Percentiles rank a stretch among this genome's conserved stretches.
phyloP scores from a whole-genome alignment of 2,888 invertebrate species.

The Oxytorus armatus region DNA sequence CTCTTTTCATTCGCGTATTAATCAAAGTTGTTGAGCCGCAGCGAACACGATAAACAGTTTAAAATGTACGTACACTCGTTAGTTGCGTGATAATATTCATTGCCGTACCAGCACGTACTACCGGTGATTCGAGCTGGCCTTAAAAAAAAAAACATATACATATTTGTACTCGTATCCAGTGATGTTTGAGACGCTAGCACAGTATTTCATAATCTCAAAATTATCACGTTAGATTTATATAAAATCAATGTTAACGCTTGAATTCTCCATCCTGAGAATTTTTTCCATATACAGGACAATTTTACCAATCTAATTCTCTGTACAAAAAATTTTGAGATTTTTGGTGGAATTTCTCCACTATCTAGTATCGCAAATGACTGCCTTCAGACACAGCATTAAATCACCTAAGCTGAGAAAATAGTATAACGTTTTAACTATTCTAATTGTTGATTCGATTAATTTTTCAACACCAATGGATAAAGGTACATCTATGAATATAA shows the following conservation, averaged over 20 bases:
- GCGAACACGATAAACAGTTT: slow-evolving; percentile 21
- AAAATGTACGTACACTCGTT: slow-evolving; percentile 66
- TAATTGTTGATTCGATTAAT: too few species aligned
- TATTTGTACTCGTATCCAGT: slow-evolving; percentile 5
- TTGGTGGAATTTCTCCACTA: too few species aligned
- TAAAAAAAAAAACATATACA: not conserved
- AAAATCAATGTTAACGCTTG: too few species aligned
- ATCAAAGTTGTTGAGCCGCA: slow-evolving; percentile 1
- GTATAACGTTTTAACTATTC: too few species aligned
- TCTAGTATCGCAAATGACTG: too few species aligned
- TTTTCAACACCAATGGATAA: slow-evolving; percentile 1
- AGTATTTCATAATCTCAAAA: not conserved
- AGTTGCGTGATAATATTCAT: slow-evolving; percentile 61
- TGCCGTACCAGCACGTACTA: slow-evolving; percentile 40
- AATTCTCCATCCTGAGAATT: too few species aligned
- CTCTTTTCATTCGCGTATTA: slow-evolving; percentile 20
- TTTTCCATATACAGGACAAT: too few species aligned
- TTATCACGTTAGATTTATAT: too few species aligned
- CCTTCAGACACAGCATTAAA: too few species aligned
- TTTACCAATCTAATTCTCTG: too few species aligned
- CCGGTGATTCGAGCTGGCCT: slow-evolving; percentile 47
- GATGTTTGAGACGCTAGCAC: not conserved
- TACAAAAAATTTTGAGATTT: too few species aligned
- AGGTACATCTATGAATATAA: not conserved
- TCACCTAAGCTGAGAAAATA: too few species aligned